These are phyloP conservation scores for Drosophila borborema DNA, from an alignment of 2,888 invertebrate species.

Conservation along the genomic window DNA sequence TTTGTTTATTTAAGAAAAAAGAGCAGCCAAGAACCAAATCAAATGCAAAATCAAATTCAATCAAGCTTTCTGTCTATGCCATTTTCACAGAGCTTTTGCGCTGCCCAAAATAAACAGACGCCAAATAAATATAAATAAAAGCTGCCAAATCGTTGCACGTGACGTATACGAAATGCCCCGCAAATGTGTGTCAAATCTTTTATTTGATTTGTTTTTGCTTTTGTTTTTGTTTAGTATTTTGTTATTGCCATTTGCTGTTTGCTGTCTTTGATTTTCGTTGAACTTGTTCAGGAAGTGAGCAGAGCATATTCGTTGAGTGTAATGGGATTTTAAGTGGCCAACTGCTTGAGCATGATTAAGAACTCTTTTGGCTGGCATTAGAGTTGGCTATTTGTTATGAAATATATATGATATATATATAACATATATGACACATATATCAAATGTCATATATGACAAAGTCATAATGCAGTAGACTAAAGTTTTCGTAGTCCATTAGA, in stretches of 20 bases:
- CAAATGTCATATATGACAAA: no score
- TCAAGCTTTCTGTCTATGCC: slow-evolving; percentile 5
- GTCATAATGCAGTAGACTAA: no score
- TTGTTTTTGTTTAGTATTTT: neutral
- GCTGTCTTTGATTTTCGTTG: neutral
- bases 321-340: neutral
- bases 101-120: slow-evolving; percentile 12
- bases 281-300: neutral
- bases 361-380: neutral
- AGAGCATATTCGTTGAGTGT: neutral
- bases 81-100: slow-evolving; percentile 19
- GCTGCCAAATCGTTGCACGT: slow-evolving; percentile 43
- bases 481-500: no score
- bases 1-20: slow-evolving; percentile 42
- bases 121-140: slow-evolving; percentile 22
- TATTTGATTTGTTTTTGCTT: slow-evolving; percentile 1
- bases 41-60: slow-evolving; percentile 20
- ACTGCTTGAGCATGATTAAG: neutral
- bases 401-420: no score
- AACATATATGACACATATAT: no score
- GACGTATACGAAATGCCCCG: slow-evolving; percentile 63
- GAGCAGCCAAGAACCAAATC: slow-evolving; percentile 4
- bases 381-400: neutral
- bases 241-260: neutral
- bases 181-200: slow-evolving; percentile 57